These are phyloP conservation scores for Dysdera silvatica DNA, from an alignment of 1,140 invertebrate species.

Conservation along the genomic window DNA sequence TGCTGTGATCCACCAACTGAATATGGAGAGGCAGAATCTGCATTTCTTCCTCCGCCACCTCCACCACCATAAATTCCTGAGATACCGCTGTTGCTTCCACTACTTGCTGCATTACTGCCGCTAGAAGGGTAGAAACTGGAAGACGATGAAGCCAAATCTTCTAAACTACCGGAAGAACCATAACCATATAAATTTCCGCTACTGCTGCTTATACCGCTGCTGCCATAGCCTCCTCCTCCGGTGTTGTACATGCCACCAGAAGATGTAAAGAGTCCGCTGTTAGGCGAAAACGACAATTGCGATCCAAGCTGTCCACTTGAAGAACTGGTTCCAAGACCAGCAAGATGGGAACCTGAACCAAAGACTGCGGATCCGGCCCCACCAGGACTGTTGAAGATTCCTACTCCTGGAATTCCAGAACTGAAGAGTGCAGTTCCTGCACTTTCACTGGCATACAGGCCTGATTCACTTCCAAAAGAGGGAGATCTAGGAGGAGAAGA, in stretches of 20 bases:
- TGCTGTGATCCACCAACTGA: neutral
- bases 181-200: neutral
- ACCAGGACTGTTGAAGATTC: too few species aligned
- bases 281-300: too few species aligned
- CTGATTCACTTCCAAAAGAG: neutral
- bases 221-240: neutral
- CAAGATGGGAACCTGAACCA: too few species aligned
- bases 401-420: too few species aligned
- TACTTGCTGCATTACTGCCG: neutral
- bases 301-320: too few species aligned
- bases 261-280: neutral
- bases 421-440: constrained; percentile 9
- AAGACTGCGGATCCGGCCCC: neutral
- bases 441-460: constrained; percentile 17
- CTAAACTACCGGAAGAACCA: neutral
- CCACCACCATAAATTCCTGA: neutral
- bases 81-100: neutral
- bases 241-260: constrained; percentile 4
- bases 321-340: too few species aligned
- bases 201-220: neutral
- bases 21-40: neutral
- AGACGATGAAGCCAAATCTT: constrained; percentile 2
- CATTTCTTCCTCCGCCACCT: constrained; percentile 5
- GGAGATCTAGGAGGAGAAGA: neutral
- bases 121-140: neutral